A percentile compares a stretch with the other conserved stretches of the same genome.
phyloP scores from a whole-genome alignment of 2,797 vertebrate species.

The Oreochromis grahami region DNA sequence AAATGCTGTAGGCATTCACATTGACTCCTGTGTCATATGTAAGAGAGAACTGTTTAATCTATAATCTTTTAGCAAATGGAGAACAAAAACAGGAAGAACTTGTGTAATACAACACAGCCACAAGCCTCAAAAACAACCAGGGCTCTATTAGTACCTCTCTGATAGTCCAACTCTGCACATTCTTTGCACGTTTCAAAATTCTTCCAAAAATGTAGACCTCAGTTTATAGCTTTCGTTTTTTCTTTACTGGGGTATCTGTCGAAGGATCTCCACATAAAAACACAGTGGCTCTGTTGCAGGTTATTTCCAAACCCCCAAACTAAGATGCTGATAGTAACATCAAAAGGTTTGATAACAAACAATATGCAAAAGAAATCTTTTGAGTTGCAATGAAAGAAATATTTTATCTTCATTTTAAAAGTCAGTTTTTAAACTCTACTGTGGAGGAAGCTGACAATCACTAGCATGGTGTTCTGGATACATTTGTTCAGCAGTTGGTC shows the following conservation, averaged over 20 bases:
- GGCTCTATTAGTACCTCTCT: not conserved
- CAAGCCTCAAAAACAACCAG: not conserved
- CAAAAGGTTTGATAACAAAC: not conserved
- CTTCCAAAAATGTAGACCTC: not conserved
- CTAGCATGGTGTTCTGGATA: accelerated
- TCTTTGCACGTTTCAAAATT: not conserved
- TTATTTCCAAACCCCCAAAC: not conserved
- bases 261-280: not conserved
- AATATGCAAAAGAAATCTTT: not conserved
- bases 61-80: not conserved
- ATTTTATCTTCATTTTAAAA: not conserved
- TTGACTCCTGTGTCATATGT: not conserved
- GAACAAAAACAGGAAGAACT: not conserved
- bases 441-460: not conserved
- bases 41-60: not conserved
- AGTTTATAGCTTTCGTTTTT: not conserved
- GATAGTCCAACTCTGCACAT: not conserved
- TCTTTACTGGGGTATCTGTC: not conserved
- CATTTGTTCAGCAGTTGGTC: not conserved
- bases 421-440: not conserved
- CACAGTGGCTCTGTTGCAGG: not conserved
- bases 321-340: not conserved
- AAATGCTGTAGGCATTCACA: not conserved
- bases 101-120: not conserved
- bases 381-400: not conserved